These are phyloP conservation scores for Mesocentrotus franciscanus DNA, from an alignment of 53 echinoderm and acorn worm genomes.

Conservation along the genomic window DNA sequence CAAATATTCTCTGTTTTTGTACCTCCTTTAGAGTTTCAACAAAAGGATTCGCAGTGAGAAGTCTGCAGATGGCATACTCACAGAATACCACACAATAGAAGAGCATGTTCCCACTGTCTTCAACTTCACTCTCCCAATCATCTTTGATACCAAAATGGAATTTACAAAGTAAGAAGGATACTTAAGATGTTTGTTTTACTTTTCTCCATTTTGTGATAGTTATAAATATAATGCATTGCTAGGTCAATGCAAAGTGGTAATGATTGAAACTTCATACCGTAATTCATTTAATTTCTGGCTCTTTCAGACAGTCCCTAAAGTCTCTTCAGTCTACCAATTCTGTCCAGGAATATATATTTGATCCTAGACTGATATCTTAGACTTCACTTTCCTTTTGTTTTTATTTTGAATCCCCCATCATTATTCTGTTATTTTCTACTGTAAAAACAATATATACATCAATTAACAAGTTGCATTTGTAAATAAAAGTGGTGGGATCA, in stretches of 20 bases:
- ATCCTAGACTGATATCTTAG: too few species aligned
- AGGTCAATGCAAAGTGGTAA: neutral
- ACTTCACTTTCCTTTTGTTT: neutral
- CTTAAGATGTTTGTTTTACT: neutral
- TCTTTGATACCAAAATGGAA: slow-evolving; percentile 59
- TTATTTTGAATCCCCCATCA: too few species aligned
- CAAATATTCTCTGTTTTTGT: neutral
- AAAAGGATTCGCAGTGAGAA: slow-evolving; percentile 15
- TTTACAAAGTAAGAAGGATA: slow-evolving; percentile 51
- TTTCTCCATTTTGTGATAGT: neutral
- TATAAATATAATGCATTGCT: neutral
- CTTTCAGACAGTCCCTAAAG: neutral
- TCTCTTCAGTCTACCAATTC: too few species aligned
- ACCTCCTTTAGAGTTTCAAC: slow-evolving; percentile 24
- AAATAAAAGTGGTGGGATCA: too few species aligned
- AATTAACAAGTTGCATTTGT: too few species aligned
- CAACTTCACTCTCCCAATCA: slow-evolving; percentile 33
- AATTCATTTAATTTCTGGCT: neutral
- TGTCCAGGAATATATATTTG: neutral
- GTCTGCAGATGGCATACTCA: slow-evolving; percentile 36
- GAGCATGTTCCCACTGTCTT: slow-evolving; percentile 43
- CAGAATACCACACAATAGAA: slow-evolving; percentile 55
- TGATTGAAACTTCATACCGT: neutral
- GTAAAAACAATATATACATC: too few species aligned
- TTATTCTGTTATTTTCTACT: too few species aligned